Evolutionary conservation across 2,888 invertebrate species (phyloP), one percentile per base, ranked within the genome.

Genomic region (Fragum fragum): DNA sequence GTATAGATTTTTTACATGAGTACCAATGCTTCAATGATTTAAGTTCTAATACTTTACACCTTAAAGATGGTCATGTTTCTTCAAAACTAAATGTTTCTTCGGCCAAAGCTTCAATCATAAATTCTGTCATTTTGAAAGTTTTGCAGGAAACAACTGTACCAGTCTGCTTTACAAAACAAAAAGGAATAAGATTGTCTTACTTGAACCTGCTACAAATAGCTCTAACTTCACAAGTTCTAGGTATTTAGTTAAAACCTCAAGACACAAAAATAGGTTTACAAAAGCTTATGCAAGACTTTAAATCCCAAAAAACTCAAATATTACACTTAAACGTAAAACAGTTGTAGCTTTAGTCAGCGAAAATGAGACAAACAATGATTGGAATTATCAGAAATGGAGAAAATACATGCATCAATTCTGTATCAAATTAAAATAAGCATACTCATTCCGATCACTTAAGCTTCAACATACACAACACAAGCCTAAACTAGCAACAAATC

Each of bases 391-490:
- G 21, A 55, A 55, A 21, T 1, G n/a, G 21, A 11, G 23, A 21
- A n/a, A 5, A 18, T 21, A 6, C 55, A 1, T 18, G 21, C n/a
- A n/a, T n/a, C n/a, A n/a, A n/a, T n/a, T n/a, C n/a, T 18, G n/a
- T 16, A n/a, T n/a, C n/a, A n/a, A n/a, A n/a, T n/a, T n/a, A n/a
- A n/a, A n/a, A n/a, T n/a, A n/a, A n/a, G n/a, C 47, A 16, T 18
- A 47, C 16, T 47, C 1, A 47, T 47, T 16, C 47, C n/a, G n/a
- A n/a, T 6, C 21, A 47, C 7, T 6, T 52, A 5, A 7, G 28
- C 0, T 78, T 78, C 23, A 18, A 69, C 14, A 73, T 78, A 23
- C 73, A 73, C 21, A 78, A 78, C 21, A 73, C 73, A 57, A 78
- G 73, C 23, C 29, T 78, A 7, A 69, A 73, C 21, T 3, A 68